A percentile compares a stretch with the other conserved stretches of the same genome.
These are phyloP conservation scores for Oscheius onirici DNA, from an alignment of 2,888 invertebrate species.

Conservation along the genomic window DNA sequence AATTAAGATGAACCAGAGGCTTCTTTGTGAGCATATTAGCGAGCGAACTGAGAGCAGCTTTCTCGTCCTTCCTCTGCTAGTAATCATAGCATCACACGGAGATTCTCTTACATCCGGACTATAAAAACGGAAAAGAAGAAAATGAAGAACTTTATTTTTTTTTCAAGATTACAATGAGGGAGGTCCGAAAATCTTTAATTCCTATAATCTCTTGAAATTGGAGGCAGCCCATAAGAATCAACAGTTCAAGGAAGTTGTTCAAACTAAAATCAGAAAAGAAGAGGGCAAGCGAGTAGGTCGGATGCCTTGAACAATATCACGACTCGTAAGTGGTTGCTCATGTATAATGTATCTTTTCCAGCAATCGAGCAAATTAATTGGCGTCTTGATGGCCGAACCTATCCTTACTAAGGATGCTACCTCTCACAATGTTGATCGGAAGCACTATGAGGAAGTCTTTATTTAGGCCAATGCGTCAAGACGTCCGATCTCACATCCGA, in stretches of 20 bases:
- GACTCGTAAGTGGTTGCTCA: conserved; percentile 16
- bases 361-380: conserved; percentile 13
- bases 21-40: no score
- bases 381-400: not conserved
- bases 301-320: not conserved
- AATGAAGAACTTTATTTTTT: not conserved
- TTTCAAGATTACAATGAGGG: not conserved
- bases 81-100: no score
- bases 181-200: not conserved
- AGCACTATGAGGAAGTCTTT: conserved; percentile 5
- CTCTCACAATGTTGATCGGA: not conserved
- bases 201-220: not conserved
- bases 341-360: conserved; percentile 16
- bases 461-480: conserved; percentile 23
- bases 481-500: conserved; percentile 26
- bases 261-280: not conserved
- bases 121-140: no score
- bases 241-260: not conserved
- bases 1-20: no score
- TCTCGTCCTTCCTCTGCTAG: no score
- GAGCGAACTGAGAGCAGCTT: no score
- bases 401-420: not conserved
- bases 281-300: not conserved
- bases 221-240: not conserved
- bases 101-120: no score